Evolutionary conservation across 53 echinoderm and acorn worm species (phyloP).

Genomic region (Temnopleurus reevesii): DNA sequence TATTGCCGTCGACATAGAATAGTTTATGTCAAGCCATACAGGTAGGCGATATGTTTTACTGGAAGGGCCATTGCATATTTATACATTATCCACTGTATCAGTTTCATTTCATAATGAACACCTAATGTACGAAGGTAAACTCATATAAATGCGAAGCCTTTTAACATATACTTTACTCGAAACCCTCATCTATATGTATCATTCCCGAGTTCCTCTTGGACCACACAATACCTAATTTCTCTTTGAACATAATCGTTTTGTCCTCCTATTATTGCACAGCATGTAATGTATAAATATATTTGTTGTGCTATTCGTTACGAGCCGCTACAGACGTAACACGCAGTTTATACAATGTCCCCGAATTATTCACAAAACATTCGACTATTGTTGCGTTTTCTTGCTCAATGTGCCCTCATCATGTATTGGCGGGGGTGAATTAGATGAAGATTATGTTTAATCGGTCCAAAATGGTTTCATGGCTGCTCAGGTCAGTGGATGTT

Average conservation of each 20-base stretch:
- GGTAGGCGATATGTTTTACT: neutral
- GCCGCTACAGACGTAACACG: neutral
- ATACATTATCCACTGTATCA: neutral
- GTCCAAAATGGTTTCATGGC: neutral
- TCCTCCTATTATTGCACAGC: conserved; percentile 7
- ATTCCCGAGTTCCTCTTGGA: neutral
- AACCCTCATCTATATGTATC: too few relatives aligned
- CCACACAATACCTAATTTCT: neutral
- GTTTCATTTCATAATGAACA: too few relatives aligned
- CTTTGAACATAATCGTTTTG: conserved; percentile 28
- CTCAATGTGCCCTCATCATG: neutral
- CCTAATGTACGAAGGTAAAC: too few relatives aligned
- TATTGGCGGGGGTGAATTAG: neutral
- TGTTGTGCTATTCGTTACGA: neutral
- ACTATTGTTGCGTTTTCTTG: neutral
- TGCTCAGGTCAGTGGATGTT: neutral
- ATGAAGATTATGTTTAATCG: neutral
- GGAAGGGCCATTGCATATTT: neutral
- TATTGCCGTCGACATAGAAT: too few relatives aligned
- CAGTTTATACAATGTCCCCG: neutral
- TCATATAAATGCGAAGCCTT: too few relatives aligned
- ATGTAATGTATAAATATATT: conserved; percentile 20
- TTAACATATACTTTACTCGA: too few relatives aligned
- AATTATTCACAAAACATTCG: neutral
- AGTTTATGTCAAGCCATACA: too few relatives aligned